Evolutionary conservation across 2,113 vertebrate genomes (phyloP), one percentile per base, ranked within the genome.

Genomic region (Lamprologus speciosus): DNA sequence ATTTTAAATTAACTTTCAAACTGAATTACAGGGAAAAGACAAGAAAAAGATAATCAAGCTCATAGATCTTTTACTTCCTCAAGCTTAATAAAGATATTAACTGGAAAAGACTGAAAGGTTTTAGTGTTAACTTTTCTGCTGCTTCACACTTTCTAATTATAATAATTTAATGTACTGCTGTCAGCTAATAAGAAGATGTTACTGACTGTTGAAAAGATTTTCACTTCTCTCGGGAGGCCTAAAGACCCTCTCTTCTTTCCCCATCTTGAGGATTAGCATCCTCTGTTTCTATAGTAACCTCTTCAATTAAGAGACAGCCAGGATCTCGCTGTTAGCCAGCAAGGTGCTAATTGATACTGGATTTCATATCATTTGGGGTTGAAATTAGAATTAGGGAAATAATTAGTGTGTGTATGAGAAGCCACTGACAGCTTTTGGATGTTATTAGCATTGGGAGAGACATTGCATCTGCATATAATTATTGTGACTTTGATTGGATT

Each of bases 271-370:
- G 81, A 92, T 94, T 91, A 90, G 78, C 81, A 92, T 92, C 81
- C 84, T 80, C 75, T 53, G 93, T 95, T 95, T 92, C 95, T 82
- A 94, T 92, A 86, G 95, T 88, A 94, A 96, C 94, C 55, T 70
- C 86, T 90, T 85, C 88, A 94, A 93, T 91, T 93, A 93, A 89
- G 58, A 85, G 31, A 75, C 68, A 82, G 82, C 11, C 55, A 73
- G 57, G 45, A 42, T 80, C 55, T 78, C 1, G 9, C 85, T 89
- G 88, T 92, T 93, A 58, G 88, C 68, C 92, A 93, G 89, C 88
- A 81, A 94, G 91, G 94, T 92, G 91, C 86, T 96, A 95, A 96
- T 93, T 95, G 93, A 93, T 91, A 83, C 85, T 87, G 90, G 54
- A 86, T 88, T 90, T 87, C 87, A 85, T 5, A 4, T 88, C 4